phyloP scores from a whole-genome alignment of 2,113 vertebrate genomes.

The Propithecus coquereli region DNA sequence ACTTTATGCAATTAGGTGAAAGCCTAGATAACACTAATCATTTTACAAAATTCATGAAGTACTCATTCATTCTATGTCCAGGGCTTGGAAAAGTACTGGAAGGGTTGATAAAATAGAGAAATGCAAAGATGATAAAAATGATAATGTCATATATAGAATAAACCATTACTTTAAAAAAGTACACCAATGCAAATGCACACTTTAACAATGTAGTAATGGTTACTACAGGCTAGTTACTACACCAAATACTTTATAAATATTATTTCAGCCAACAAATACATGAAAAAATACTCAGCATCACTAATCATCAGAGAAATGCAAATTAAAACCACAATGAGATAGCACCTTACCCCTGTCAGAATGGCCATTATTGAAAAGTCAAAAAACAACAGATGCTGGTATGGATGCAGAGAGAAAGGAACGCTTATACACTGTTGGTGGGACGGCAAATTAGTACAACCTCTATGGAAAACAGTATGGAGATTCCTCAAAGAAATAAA shows the following conservation, averaged over 20 bases:
- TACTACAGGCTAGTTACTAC: neutral
- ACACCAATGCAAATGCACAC: neutral
- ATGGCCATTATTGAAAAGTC: too few species aligned
- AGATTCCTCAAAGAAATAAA: too few species aligned
- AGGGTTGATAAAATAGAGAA: neutral
- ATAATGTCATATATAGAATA: neutral
- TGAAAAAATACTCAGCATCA: too few species aligned
- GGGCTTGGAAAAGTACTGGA: neutral
- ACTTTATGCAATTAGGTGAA: neutral
- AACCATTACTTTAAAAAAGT: neutral
- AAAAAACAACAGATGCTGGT: too few species aligned
- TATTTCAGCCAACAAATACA: neutral
- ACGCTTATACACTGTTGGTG: too few species aligned
- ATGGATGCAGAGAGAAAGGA: too few species aligned
- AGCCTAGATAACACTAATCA: neutral
- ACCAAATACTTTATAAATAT: slow-evolving; percentile 1
- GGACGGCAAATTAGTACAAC: too few species aligned
- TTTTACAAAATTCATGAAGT: slow-evolving; percentile 37
- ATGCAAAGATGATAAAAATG: neutral
- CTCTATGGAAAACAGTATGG: too few species aligned
- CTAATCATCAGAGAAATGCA: too few species aligned
- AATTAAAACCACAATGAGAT: too few species aligned
- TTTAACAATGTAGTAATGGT: neutral
- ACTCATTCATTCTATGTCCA: neutral
- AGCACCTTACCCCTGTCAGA: too few species aligned